Evolutionary conservation across 2,113 vertebrate species (phyloP).

Genomic region (Dascyllus trimaculatus): DNA sequence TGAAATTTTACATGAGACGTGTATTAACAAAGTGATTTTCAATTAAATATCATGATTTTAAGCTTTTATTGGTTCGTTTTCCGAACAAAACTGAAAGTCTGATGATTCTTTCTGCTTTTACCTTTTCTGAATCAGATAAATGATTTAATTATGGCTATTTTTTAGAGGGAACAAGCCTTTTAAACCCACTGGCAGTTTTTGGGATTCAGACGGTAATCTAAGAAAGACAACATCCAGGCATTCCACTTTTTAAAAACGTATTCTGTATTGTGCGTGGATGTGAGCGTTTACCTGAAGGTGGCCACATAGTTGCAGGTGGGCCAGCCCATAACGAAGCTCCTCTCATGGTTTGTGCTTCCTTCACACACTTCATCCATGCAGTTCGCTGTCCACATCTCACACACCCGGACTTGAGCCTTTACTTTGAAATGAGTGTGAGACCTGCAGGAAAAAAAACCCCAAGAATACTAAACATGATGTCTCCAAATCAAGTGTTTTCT

Average conservation of each 20-base stretch:
- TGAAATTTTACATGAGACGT: too few species aligned
- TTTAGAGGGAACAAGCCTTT: too few species aligned
- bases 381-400: slow-evolving; percentile 94
- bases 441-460: slow-evolving; percentile 51
- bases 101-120: too few species aligned
- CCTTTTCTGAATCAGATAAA: too few species aligned
- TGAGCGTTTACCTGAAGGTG: slow-evolving; percentile 90
- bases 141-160: too few species aligned
- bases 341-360: slow-evolving; percentile 87
- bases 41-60: too few species aligned
- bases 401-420: slow-evolving; percentile 88
- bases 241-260: background rate
- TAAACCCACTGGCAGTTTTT: too few species aligned
- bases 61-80: too few species aligned
- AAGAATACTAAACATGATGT: background rate
- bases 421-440: slow-evolving; percentile 90
- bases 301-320: slow-evolving; percentile 95
- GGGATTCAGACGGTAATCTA: background rate
- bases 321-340: slow-evolving; percentile 96
- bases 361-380: slow-evolving; percentile 96
- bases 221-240: background rate
- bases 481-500: background rate
- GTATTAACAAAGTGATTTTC: too few species aligned
- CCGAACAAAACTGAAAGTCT: too few species aligned
- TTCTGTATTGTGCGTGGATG: background rate